Conservation (phyloP, 1,140 invertebrate genomes). For the Drosophila leontia region DNA sequence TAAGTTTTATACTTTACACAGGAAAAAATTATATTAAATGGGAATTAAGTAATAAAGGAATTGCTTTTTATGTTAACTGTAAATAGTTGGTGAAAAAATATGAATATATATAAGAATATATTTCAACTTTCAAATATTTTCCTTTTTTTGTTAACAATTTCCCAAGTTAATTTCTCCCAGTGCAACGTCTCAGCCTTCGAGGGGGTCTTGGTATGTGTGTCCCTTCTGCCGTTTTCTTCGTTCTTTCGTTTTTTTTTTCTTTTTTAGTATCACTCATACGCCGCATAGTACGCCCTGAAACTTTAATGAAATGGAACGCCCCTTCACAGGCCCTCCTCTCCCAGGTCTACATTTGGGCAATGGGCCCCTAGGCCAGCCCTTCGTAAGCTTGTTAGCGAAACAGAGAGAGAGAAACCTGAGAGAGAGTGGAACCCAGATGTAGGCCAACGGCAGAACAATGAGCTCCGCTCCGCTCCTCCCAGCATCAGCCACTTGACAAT, state of each 20-base stretch:
- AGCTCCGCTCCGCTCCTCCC: not conserved
- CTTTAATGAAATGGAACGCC: constrained; percentile 68
- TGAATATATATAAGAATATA: not conserved
- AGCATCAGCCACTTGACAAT: constrained; percentile 32
- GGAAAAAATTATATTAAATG: constrained; percentile 2
- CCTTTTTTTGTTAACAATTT: not conserved
- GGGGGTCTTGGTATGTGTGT: constrained; percentile 14
- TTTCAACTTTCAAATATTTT: not conserved
- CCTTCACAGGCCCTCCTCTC: not conserved
- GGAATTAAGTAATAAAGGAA: not conserved
- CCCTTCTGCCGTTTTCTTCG: constrained; percentile 26
- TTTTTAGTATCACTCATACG: constrained; percentile 57
- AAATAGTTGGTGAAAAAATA: not conserved
- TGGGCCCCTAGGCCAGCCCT: constrained; percentile 25
- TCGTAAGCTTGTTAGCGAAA: constrained; percentile 61
- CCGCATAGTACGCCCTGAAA: constrained; percentile 52
- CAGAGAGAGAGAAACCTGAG: not conserved
- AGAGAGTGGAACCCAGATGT: constrained; percentile 5
- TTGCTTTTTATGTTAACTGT: not conserved
- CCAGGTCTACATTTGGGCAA: constrained; percentile 24
- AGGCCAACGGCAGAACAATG: constrained; percentile 40
- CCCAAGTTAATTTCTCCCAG: not conserved
- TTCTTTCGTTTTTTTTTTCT: constrained; percentile 36
- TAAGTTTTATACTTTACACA: not conserved
- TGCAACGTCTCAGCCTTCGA: not conserved